These are phyloP conservation scores for Theristus sp. DNA, from an alignment of 2,888 invertebrate genomes.

Conservation along the genomic window DNA sequence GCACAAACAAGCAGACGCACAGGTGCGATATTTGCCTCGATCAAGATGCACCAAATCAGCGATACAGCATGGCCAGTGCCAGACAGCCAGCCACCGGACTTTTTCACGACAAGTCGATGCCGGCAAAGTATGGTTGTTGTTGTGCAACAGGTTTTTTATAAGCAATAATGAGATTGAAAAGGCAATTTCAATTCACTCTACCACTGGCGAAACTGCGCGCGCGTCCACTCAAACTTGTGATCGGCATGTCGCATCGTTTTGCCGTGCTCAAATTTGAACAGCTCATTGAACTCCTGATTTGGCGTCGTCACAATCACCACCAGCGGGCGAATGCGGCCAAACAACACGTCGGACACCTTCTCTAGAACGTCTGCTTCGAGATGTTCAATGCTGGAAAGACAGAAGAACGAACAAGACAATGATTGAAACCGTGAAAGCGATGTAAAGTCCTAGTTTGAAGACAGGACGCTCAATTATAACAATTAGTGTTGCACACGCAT, in stretches of 20 bases:
- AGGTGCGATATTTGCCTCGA: too few species aligned
- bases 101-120: too few species aligned
- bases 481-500: too few species aligned
- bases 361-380: constrained; percentile 21
- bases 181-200: constrained; percentile 5
- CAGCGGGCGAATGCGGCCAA: constrained; percentile 25
- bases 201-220: constrained; percentile 29
- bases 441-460: too few species aligned
- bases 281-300: constrained; percentile 31
- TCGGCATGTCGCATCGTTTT: constrained; percentile 28
- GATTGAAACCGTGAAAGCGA: too few species aligned
- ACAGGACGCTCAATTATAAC: too few species aligned
- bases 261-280: constrained; percentile 19
- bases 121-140: too few species aligned
- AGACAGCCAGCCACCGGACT: too few species aligned
- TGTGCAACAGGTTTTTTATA: background rate
- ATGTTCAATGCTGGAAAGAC: constrained; percentile 34
- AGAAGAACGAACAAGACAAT: too few species aligned
- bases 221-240: constrained; percentile 35
- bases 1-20: too few species aligned
- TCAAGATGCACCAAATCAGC: too few species aligned
- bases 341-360: constrained; percentile 22
- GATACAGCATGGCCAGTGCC: too few species aligned
- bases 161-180: background rate
- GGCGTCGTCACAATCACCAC: constrained; percentile 33